These are phyloP conservation scores for Tupiocoris notatus DNA, from an alignment of 2,888 invertebrate genomes.

Conservation along the genomic window DNA sequence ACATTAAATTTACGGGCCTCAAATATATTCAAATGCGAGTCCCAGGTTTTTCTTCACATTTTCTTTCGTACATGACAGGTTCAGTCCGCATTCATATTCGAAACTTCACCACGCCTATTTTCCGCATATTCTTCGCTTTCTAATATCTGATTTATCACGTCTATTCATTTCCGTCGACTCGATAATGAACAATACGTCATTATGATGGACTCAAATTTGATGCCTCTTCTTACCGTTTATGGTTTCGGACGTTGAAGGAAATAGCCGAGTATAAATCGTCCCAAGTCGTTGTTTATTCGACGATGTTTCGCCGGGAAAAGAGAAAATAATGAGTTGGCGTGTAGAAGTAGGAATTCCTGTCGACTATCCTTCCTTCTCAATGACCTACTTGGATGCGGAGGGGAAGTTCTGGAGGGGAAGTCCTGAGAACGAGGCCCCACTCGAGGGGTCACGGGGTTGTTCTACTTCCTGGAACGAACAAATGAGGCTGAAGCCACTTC, in stretches of 20 bases:
- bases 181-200: background rate
- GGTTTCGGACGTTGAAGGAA: background rate
- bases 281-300: no score
- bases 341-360: background rate
- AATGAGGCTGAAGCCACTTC: slow-evolving; percentile 22
- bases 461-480: slow-evolving; percentile 33
- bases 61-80: no score
- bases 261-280: background rate
- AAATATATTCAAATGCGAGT: no score
- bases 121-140: background rate
- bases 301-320: background rate
- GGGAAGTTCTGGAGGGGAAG: background rate
- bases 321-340: slow-evolving; percentile 10
- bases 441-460: slow-evolving; percentile 32
- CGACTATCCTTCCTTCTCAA: slow-evolving; percentile 6
- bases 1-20: no score
- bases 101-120: no score
- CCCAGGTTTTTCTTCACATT: no score
- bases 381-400: slow-evolving; percentile 23
- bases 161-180: background rate
- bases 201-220: background rate
- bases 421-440: slow-evolving; percentile 25
- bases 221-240: background rate
- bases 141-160: background rate
- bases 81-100: no score